Evolutionary conservation across 2,797 vertebrate genomes (phyloP), one percentile per base, ranked within the genome.

Genomic region (Apodemus agrarius): DNA sequence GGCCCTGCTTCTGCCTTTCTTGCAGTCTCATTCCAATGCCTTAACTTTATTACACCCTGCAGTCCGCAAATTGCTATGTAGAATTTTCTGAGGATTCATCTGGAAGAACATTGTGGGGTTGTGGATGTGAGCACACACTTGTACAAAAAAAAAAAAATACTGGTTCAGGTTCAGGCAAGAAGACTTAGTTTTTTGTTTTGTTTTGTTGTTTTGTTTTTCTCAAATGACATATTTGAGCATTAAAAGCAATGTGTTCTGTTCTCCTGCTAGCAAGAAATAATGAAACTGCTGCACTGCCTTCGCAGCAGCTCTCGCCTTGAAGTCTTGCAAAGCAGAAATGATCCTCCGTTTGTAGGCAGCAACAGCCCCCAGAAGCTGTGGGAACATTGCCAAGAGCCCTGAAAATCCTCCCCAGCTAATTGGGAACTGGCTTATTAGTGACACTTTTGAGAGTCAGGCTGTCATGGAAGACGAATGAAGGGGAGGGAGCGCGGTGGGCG

Each of bases 261-360:
- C 98, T 97, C 97, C 97, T 96, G 97, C 97, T 98, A 98, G 97
- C 97, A 96, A 82, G 79, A 93, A 98, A 98, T 98, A 98, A 98
- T 96, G 96, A 98, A 95, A 97, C 89, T 69, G 0, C 6, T 91
- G 95, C 89, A 69, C 90, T 97, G 98, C 98, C 91, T 89, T 97
- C 95, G 90, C 91, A 61, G 86, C 84, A n/a, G 88, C 97, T 97
- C 92, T 91, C 16, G 86, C 78, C 94, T 98, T 97, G 97, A 96
- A 98, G 94, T 96, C 79, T 75, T 97, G 94, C 97, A 98, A 94
- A 97, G 74, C 95, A 98, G 97, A 97, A 98, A 97, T 1, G 54
- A 97, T 97, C 89, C 83, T 90, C 63, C 22, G 22, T 93, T 98
- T 97, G 97, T 97, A 97, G 97, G 98, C 97, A 98, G 98, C 89